A percentile compares a stretch with the other conserved stretches of the same genome.
Evolutionary conservation across 2,797 vertebrate genomes (phyloP).

Genomic region (Coreius guichenoti): DNA sequence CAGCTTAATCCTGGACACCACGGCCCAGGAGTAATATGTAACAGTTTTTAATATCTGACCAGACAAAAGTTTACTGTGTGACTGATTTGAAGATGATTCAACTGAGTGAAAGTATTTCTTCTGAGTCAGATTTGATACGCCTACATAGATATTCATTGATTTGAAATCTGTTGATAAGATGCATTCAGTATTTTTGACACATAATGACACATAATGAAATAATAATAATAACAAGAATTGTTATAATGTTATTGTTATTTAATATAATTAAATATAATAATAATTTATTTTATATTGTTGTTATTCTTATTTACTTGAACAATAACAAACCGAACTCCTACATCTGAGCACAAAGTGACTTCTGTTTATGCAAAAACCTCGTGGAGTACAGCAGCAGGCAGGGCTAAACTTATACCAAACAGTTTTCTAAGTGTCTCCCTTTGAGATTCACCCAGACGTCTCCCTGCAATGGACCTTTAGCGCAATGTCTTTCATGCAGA

Average conservation of each 20-base stretch:
- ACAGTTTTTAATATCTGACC: background rate
- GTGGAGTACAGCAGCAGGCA: constrained; percentile 6
- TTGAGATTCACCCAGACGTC: background rate
- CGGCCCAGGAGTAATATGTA: background rate
- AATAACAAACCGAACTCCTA: background rate
- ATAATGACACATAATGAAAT: background rate
- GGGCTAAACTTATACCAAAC: constrained; percentile 1
- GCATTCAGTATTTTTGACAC: background rate
- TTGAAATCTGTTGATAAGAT: background rate
- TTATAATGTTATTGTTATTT: too few species aligned
- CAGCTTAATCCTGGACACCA: background rate
- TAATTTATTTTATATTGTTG: too few species aligned
- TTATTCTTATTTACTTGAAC: background rate
- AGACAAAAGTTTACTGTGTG: background rate
- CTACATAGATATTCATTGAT: background rate
- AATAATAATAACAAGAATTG: too few species aligned
- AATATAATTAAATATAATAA: background rate
- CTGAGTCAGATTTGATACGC: background rate
- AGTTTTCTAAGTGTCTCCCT: background rate
- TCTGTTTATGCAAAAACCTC: constrained; percentile 26
- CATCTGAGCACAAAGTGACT: background rate
- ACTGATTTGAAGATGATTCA: background rate
- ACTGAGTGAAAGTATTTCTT: background rate
- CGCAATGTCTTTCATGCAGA: background rate
- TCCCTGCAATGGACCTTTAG: background rate